A percentile compares a stretch with the other conserved stretches of the same genome.
Evolutionary conservation across 2,113 vertebrate species (phyloP).

Genomic region (Microcebus murinus): DNA sequence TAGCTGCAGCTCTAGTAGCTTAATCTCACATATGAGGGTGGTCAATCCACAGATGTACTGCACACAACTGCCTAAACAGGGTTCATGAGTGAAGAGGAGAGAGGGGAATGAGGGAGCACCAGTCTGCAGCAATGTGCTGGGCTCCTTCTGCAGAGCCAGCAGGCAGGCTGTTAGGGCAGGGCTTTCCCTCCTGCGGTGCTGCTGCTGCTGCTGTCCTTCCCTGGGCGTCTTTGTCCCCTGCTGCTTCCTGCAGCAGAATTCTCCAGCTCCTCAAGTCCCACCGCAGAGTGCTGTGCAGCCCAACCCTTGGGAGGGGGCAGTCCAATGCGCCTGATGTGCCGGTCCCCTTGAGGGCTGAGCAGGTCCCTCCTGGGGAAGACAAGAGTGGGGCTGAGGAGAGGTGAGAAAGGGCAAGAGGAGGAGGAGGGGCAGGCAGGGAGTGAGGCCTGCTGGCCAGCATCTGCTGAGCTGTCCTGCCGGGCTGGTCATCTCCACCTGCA

Average conservation of each 20-base stretch:
- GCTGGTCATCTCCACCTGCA: not conserved
- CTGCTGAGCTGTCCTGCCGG: not conserved
- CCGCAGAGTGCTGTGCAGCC: not conserved
- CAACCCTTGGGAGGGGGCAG: not conserved
- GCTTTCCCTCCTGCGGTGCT: not conserved
- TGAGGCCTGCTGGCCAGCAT: no score
- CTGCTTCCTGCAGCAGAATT: not conserved
- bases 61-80: not conserved
- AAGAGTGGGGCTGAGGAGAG: not conserved
- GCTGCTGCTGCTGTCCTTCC: not conserved
- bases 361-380: not conserved
- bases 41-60: not conserved
- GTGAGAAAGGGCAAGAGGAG: not conserved
- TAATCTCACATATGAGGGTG: not conserved
- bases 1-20: not conserved
- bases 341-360: not conserved
- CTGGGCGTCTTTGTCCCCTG: no score
- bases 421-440: not conserved
- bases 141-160: not conserved
- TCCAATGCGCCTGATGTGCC: not conserved
- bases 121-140: not conserved
- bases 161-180: accelerated
- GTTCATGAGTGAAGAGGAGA: not conserved
- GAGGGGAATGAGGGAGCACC: not conserved
- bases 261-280: not conserved